These are phyloP conservation scores for Erpetoichthys calabaricus DNA, from an alignment of 2,797 vertebrate species.

Conservation along the genomic window DNA sequence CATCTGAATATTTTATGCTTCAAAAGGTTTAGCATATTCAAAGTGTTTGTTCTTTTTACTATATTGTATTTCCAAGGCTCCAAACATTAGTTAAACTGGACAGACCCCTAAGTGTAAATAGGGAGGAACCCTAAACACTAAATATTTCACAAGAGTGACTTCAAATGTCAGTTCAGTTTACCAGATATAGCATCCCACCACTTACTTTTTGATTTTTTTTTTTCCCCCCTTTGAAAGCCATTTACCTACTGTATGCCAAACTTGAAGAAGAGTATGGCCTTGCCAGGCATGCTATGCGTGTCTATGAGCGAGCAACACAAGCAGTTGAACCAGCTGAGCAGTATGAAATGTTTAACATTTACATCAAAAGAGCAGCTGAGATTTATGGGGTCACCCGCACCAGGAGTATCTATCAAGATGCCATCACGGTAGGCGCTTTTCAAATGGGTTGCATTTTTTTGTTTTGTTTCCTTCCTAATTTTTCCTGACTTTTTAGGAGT, in stretches of 20 bases:
- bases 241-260: constrained; percentile 79
- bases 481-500: not conserved
- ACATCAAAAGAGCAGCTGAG: constrained; percentile 83
- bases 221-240: constrained; percentile 41
- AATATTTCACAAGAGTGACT: too few species aligned
- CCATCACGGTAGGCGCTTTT: constrained; percentile 63
- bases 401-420: constrained; percentile 79
- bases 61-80: too few species aligned
- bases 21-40: too few species aligned
- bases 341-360: constrained; percentile 88
- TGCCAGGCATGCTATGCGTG: constrained; percentile 83
- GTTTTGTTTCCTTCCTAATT: too few species aligned
- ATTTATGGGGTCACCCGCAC: constrained; percentile 90
- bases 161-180: too few species aligned
- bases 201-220: too few species aligned
- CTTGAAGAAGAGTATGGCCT: constrained; percentile 83
- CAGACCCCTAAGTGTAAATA: too few species aligned
- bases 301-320: constrained; percentile 78
- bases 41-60: too few species aligned
- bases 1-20: too few species aligned
- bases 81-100: too few species aligned
- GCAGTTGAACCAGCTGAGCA: constrained; percentile 68
- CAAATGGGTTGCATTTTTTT: not conserved
- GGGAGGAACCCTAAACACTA: too few species aligned
- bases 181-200: too few species aligned